Evolutionary conservation across 2,888 invertebrate genomes (phyloP).

Genomic region (Orthosia gothica): DNA sequence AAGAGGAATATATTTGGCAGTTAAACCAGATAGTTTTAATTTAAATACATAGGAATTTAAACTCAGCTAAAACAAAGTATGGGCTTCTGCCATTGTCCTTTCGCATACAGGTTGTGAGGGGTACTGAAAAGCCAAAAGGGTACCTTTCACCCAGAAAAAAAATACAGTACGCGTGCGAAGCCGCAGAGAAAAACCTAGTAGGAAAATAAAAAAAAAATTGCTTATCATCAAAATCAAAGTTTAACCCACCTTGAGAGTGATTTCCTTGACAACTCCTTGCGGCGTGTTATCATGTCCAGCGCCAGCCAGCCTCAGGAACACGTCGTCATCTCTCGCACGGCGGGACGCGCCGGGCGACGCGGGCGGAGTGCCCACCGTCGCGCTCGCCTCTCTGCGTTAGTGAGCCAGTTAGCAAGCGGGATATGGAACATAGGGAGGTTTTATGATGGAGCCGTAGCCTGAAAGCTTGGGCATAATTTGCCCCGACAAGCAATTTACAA

Average conservation of each 20-base stretch:
- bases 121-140: no score
- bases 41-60: no score
- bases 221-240: no score
- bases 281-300: conserved; percentile 86
- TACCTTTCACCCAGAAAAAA: no score
- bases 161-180: no score
- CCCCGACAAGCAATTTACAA: not conserved
- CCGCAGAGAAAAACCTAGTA: no score
- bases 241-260: conserved; percentile 89
- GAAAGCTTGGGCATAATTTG: not conserved
- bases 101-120: no score
- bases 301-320: conserved; percentile 94
- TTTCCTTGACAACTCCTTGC: conserved; percentile 89
- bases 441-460: conserved; percentile 46
- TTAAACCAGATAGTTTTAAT: no score
- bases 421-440: not conserved
- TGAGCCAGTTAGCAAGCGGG: conserved; percentile 69
- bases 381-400: conserved; percentile 78
- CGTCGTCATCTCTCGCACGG: conserved; percentile 93
- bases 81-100: no score
- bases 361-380: conserved; percentile 89
- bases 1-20: no score
- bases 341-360: conserved; percentile 91
- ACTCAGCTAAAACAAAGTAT: no score
- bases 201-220: no score